Percentiles rank a stretch among this genome's conserved stretches.
These are phyloP conservation scores for Hemichromis elongatus DNA, from an alignment of 2,113 vertebrate species.

Conservation along the genomic window DNA sequence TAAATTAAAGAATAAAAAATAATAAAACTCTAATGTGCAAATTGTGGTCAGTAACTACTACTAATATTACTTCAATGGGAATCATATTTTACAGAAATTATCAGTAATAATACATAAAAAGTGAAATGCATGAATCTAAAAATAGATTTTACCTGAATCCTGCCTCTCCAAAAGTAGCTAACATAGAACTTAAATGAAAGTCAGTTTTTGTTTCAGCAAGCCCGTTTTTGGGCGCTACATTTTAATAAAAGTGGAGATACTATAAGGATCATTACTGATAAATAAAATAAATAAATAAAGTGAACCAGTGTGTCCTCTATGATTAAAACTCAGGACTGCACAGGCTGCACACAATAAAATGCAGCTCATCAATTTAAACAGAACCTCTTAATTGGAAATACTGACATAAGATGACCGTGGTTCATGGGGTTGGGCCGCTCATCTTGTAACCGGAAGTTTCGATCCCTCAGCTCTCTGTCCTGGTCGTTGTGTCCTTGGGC, in stretches of 20 bases:
- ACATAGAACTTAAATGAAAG: background rate
- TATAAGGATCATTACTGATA: background rate
- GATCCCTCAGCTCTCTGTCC: too few relatives aligned
- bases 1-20: rapidly evolving
- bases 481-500: too few relatives aligned
- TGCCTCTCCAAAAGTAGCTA: background rate
- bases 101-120: background rate
- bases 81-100: background rate
- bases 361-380: background rate
- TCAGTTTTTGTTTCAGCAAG: rapidly evolving
- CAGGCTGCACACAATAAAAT: background rate
- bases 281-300: background rate
- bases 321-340: background rate
- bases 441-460: too few relatives aligned
- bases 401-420: background rate
- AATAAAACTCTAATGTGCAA: background rate
- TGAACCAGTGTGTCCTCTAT: background rate
- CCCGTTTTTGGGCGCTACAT: background rate
- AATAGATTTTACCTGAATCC: background rate
- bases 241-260: background rate
- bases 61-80: background rate
- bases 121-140: background rate
- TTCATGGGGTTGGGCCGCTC: too few relatives aligned
- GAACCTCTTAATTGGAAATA: background rate
- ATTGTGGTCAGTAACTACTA: background rate